A percentile compares a stretch with the other conserved stretches of the same genome.
phyloP scores from a whole-genome alignment of 2,888 invertebrate genomes.

The Apodemia duryi region DNA sequence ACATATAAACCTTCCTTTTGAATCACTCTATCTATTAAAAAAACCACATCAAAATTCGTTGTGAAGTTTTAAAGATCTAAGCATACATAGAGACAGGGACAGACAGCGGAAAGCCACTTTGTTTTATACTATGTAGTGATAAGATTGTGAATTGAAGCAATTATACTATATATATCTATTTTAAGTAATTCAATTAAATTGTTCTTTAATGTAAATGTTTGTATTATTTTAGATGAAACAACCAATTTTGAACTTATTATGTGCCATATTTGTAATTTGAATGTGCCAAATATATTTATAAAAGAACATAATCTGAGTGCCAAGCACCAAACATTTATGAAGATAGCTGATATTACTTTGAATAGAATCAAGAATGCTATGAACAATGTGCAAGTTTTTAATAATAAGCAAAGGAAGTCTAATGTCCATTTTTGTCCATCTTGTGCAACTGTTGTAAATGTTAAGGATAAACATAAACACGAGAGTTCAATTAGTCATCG shows the following conservation, averaged over 20 bases:
- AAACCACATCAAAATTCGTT: too few relatives aligned
- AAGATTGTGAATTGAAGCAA: too few relatives aligned
- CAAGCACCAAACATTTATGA: constrained; percentile 35
- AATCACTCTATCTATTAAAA: too few relatives aligned
- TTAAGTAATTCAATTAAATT: too few relatives aligned
- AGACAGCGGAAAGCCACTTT: too few relatives aligned
- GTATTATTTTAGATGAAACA: too few relatives aligned
- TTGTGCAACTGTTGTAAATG: constrained; percentile 30
- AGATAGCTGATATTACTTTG: constrained; percentile 36
- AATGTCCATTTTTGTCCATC: constrained; percentile 36
- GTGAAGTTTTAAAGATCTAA: too few relatives aligned
- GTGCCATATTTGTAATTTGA: constrained; percentile 40
- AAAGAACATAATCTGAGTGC: constrained; percentile 36
- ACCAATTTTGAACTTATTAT: constrained; percentile 23
- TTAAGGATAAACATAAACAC: constrained; percentile 30
- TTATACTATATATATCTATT: too few relatives aligned
- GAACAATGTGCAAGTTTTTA: neutral
- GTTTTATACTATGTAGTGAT: too few relatives aligned
- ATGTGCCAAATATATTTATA: constrained; percentile 36
- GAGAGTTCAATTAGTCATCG: constrained; percentile 32
- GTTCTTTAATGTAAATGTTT: too few relatives aligned
- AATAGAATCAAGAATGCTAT: constrained; percentile 34
- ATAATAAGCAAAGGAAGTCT: neutral
- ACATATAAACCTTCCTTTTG: too few relatives aligned
- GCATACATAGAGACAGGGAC: too few relatives aligned